Percentiles rank a stretch among this genome's conserved stretches.
Conservation (phyloP, 2,888 invertebrate species). For the Himalopsyche tibetana region DNA sequence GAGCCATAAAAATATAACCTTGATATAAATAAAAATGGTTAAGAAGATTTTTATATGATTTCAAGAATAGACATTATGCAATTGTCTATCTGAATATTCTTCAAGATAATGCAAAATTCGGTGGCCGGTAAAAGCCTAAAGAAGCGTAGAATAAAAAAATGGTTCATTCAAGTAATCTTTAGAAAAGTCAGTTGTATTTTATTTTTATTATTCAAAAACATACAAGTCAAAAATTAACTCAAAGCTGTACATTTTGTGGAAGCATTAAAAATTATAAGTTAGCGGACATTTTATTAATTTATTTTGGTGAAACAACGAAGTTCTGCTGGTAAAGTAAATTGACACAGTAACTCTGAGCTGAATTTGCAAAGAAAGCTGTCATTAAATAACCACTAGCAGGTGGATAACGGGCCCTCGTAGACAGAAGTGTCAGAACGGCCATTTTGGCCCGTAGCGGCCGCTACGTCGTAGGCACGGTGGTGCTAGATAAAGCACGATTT, state of each 20-base stretch:
- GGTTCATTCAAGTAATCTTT: too few relatives aligned
- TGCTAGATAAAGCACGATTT: conserved; percentile 65
- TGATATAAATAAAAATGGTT: too few relatives aligned
- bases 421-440: conserved; percentile 26
- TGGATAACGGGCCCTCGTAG: conserved; percentile 1
- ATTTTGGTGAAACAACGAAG: neutral
- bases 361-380: conserved; percentile 30
- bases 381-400: conserved; percentile 30
- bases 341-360: conserved; percentile 2
- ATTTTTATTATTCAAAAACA: too few relatives aligned
- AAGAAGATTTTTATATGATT: too few relatives aligned
- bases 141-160: too few relatives aligned
- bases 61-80: too few relatives aligned
- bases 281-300: conserved; percentile 7
- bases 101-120: too few relatives aligned
- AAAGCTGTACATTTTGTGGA: neutral
- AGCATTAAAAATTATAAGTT: neutral
- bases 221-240: too few relatives aligned
- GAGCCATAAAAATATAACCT: too few relatives aligned
- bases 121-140: too few relatives aligned
- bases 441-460: conserved; percentile 34
- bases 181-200: too few relatives aligned
- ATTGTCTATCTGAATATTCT: too few relatives aligned
- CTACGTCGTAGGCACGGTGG: conserved; percentile 34
- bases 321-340: conserved; percentile 6